Evolutionary conservation across 2,888 invertebrate genomes (phyloP).

Genomic region (Muscina levida): DNA sequence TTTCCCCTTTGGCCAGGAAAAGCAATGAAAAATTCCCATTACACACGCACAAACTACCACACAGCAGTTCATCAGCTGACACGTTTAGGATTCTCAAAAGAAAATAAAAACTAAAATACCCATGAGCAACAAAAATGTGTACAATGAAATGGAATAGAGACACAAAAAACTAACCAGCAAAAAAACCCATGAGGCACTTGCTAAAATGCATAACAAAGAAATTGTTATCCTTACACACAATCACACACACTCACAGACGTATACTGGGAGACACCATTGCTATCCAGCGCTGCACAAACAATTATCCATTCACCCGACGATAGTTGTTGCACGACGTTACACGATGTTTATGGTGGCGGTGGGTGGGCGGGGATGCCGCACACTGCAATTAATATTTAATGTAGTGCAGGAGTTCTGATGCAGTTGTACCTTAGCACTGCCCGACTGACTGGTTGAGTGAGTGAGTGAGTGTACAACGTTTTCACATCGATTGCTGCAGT

Average conservation of each 20-base stretch:
- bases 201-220: slow-evolving; percentile 7
- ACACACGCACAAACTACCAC: not conserved
- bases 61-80: not conserved
- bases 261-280: not conserved
- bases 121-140: slow-evolving; percentile 15
- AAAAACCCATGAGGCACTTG: slow-evolving; percentile 28
- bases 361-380: not conserved
- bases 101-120: too few species aligned
- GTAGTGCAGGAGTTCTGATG: slow-evolving; percentile 52
- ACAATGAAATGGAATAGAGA: not conserved
- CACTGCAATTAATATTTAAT: slow-evolving; percentile 50
- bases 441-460: not conserved
- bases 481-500: slow-evolving; percentile 59
- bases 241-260: not conserved
- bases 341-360: not conserved
- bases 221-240: not conserved
- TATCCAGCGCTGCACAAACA: slow-evolving; percentile 3
- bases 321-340: slow-evolving; percentile 7
- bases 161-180: not conserved
- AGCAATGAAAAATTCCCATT: slow-evolving; percentile 1
- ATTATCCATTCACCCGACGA: not conserved
- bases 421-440: slow-evolving; percentile 31
- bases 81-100: slow-evolving; percentile 4
- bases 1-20: not conserved
- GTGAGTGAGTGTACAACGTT: too few species aligned